These are phyloP conservation scores for Chydorus sphaericus DNA, from an alignment of 2,888 invertebrate species.

Conservation along the genomic window DNA sequence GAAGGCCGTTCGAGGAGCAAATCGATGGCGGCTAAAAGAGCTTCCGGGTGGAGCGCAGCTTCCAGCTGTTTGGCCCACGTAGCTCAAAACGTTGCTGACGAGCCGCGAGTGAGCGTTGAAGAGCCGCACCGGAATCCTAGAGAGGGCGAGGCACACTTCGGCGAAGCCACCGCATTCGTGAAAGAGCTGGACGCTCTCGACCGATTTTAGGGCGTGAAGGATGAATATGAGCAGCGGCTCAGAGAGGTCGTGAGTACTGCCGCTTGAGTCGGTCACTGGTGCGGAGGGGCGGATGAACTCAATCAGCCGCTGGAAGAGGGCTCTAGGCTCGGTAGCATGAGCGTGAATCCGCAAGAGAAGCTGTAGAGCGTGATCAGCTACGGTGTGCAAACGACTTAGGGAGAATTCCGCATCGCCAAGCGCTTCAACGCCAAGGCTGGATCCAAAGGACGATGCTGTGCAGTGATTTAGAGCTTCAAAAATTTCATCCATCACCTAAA, in stretches of 20 bases:
- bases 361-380: constrained; percentile 77
- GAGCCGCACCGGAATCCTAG: not conserved
- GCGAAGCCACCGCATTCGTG: constrained; percentile 44
- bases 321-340: constrained; percentile 54
- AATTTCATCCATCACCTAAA: not conserved
- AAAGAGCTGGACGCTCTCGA: constrained; percentile 55
- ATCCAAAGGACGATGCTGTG: not conserved
- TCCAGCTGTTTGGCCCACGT: constrained; percentile 1
- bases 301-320: constrained; percentile 62
- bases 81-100: constrained; percentile 3
- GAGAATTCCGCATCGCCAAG: not conserved
- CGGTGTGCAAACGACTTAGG: constrained; percentile 40
- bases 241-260: constrained; percentile 36
- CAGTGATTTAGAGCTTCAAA: constrained; percentile 2
- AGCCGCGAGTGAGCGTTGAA: constrained; percentile 2
- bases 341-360: constrained; percentile 60
- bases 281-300: constrained; percentile 40
- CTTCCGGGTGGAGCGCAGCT: not conserved
- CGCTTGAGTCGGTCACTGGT: not conserved
- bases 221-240: constrained; percentile 76
- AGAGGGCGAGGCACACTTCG: constrained; percentile 2
- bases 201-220: constrained; percentile 59
- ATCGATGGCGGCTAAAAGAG: not conserved
- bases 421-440: constrained; percentile 1
- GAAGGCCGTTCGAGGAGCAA: not conserved